Evolutionary conservation across 2,113 vertebrate genomes (phyloP), one percentile per base, ranked within the genome.

Genomic region (Perca schrenkii): DNA sequence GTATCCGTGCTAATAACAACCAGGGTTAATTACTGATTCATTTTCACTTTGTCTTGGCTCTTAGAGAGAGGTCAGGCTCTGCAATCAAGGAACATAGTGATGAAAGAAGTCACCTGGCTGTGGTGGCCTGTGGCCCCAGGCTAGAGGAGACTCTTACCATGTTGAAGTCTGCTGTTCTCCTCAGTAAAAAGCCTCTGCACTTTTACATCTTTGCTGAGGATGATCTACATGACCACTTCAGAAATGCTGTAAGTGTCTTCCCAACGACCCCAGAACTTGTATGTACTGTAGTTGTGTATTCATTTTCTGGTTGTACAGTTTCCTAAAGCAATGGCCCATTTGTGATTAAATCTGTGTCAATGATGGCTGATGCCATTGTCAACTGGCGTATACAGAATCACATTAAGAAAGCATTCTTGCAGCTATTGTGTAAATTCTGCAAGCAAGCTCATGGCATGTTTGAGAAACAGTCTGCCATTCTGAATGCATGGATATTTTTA

Each of bases 171-270:
- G 97, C 97, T 3, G 74, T 98, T 76, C 94, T 99, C 80, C 96
- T 99, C 92, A 97, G 97, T 91, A 90, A 94, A 83, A 97, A 92
- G 85, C 94, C 92, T 34, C 94, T 99, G 28, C 96, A 96, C 57
- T 97, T 98, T 87, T 95, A 99, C 94, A 97, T 99, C 93, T 99
- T 99, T 94, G 96, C 98, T 46, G 98, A 99, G 89, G 96, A 98
- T 58, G 94, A 97, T 21, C 95, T 99, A 7, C 97, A 98, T n/a
- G 70, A 88, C 15, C 93, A 93, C 83, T 99, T 99, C 92, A 96
- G 82, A 95, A 80, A 69, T 63, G 92, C 92, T 85, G 98, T 99
- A 91, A 96, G 97, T 84, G 16, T 83, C 10, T 15, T 40, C 11
- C 36, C 31, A 46, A 12, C 22, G 77, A 28, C 62, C 61, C 50